These are phyloP conservation scores for Meles meles DNA, from an alignment of 2,113 vertebrate species.

Conservation along the genomic window DNA sequence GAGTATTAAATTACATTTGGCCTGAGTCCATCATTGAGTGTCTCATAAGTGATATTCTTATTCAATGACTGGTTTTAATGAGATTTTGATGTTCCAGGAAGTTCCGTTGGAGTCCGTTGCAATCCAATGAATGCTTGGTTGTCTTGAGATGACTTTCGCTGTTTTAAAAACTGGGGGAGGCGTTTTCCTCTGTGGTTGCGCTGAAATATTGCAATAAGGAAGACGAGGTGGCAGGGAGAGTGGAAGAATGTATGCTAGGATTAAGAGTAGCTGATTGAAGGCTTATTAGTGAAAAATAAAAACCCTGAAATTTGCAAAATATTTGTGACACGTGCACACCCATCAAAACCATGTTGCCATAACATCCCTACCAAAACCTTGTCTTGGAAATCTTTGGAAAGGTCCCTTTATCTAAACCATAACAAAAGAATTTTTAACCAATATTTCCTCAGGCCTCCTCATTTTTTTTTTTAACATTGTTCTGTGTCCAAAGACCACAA, in stretches of 20 bases:
- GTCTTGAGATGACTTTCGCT: neutral
- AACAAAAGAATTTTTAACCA: neutral
- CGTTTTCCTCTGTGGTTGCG: neutral
- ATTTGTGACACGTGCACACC: rapidly evolving
- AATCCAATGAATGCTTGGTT: neutral
- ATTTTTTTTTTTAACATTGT: too few species aligned
- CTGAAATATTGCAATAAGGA: neutral
- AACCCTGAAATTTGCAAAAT: neutral
- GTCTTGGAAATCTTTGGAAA: neutral
- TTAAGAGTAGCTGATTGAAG: neutral
- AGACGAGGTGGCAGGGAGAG: rapidly evolving
- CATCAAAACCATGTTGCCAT: neutral
- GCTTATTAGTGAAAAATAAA: neutral
- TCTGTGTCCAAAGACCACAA: neutral
- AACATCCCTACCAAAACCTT: neutral
- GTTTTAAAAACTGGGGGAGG: neutral
- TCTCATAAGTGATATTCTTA: slow-evolving; percentile 55
- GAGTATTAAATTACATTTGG: slow-evolving; percentile 45
- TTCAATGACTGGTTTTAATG: slow-evolving; percentile 57
- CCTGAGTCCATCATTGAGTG: slow-evolving; percentile 1
- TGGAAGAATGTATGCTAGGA: neutral
- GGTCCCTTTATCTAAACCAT: neutral
- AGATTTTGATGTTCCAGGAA: slow-evolving; percentile 62
- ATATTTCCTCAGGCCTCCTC: neutral
- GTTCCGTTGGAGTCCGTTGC: slow-evolving; percentile 14